phyloP scores from a whole-genome alignment of 1,140 invertebrate genomes.

The Drusus annulatus region DNA sequence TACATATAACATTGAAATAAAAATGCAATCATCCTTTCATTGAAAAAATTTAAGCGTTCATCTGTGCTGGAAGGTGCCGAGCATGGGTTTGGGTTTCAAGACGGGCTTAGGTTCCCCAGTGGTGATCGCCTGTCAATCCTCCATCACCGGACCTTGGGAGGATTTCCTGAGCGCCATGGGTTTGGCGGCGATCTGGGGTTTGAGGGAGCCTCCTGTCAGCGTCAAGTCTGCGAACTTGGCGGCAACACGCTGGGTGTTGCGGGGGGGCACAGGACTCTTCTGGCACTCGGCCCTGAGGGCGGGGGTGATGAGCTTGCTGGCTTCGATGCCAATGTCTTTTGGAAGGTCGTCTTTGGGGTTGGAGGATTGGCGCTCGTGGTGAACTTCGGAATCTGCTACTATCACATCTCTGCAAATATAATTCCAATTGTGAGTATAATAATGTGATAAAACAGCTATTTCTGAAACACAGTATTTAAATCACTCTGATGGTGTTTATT shows the following conservation, averaged over 20 bases:
- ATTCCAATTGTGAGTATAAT: neutral
- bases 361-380: conserved; percentile 32
- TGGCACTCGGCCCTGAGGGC: conserved; percentile 47
- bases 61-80: conserved; percentile 52
- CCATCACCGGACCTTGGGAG: conserved; percentile 68
- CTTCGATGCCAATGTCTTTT: conserved; percentile 33
- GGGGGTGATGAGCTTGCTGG: conserved; percentile 45
- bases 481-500: too few species aligned
- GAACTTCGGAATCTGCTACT: conserved; percentile 38
- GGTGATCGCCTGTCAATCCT: conserved; percentile 53
- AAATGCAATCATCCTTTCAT: neutral
- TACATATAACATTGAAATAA: neutral
- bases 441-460: too few species aligned
- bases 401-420: conserved; percentile 45
- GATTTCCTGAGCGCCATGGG: conserved; percentile 83
- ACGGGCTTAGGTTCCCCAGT: conserved; percentile 40
- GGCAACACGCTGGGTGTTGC: conserved; percentile 73
- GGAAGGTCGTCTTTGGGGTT: conserved; percentile 41
- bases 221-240: conserved; percentile 76
- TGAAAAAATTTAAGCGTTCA: conserved; percentile 29
- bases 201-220: conserved; percentile 75
- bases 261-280: conserved; percentile 71
- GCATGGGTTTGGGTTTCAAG: conserved; percentile 51
- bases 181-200: conserved; percentile 82
- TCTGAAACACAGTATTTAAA: too few species aligned